phyloP scores from a whole-genome alignment of 2,113 vertebrate species.

The Enhydra lutris region DNA sequence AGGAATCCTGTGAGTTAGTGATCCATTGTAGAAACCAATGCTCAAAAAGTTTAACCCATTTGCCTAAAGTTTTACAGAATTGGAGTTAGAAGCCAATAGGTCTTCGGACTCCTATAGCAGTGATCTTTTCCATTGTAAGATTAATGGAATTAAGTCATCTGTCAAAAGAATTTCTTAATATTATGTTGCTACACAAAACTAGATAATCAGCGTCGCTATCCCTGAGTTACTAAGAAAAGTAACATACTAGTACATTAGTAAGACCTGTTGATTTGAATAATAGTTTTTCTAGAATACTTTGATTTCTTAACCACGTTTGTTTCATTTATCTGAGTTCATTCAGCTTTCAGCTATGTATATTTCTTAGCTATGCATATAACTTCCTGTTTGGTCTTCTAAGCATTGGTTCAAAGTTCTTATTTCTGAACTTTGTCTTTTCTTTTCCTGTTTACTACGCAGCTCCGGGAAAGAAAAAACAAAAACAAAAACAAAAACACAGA shows the following conservation, averaged over 20 bases:
- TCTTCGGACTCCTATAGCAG: background rate
- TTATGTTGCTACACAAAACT: constrained; percentile 4
- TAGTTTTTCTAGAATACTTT: constrained; percentile 10
- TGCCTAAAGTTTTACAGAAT: constrained; percentile 27
- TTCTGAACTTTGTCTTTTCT: constrained; percentile 63
- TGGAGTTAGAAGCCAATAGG: background rate
- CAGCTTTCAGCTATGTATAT: background rate
- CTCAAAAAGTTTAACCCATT: constrained; percentile 26
- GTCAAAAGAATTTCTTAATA: constrained; percentile 41
- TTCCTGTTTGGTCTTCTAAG: constrained; percentile 52
- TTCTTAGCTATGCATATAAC: constrained; percentile 21
- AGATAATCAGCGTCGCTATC: background rate
- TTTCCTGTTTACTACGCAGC: constrained; percentile 63
- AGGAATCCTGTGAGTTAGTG: constrained; percentile 31
- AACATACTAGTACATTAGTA: background rate
- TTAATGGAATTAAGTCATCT: constrained; percentile 10
- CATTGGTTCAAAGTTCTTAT: constrained; percentile 23
- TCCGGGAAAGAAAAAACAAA: constrained; percentile 33
- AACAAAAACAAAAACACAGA: background rate
- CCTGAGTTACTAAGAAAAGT: background rate
- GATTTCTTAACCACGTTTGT: background rate
- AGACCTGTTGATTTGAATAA: constrained; percentile 26
- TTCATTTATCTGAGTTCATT: constrained; percentile 40
- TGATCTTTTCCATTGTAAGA: background rate
- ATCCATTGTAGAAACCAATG: constrained; percentile 10